Base-by-base conservation (phyloP, 2,888 invertebrate genomes). In the Oeneis ivallda region DNA sequence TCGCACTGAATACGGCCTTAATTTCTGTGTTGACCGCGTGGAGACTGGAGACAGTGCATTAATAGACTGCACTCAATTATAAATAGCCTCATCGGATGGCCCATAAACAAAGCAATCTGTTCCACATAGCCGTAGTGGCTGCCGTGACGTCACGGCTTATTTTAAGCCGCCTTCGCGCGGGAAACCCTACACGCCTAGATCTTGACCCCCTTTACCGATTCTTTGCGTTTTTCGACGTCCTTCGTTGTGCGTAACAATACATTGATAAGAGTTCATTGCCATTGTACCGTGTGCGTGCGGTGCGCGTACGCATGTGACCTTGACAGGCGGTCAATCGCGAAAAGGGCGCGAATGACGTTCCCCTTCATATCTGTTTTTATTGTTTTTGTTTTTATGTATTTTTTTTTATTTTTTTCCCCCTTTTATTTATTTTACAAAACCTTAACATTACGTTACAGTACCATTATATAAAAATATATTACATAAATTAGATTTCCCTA, bases 381-480 rank as follows among this genome's bases (percentile, higher is more conserved):
- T 67, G 64, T 67, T 65, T 70, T 74, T 73, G 71, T 72, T 62
- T 67, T 72, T 74, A 71, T 77, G 76, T 71, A 73, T 75, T 76
- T 76, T 79, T 77, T 74, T 76, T 76, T 79, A 72, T 74, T 75
- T 77, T 76, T 74, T 72, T 74, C 79, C 88, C 87, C 83, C 81
- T 87, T 88, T 89, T 92, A 92, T 92, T 89, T 92, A 92, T 92
- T 92, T 86, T 85, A 77, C 68, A 88, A 26, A 90, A 90, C 83
- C 92, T 92, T 91, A 89, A 78, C 76, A 81, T 88, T 47, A 59
- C 17, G 50, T 60, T 82, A 91, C 86, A 93, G 89, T 89, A 88
- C 84, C 76, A 83, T 89, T 91, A 89, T 82, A 91, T 61, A 62
- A 89, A 89, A 91, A 89, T 90, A 91, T 87, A 86, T 86, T 85